phyloP scores from a whole-genome alignment of 2,113 vertebrate genomes.

The Willisornis vidua region DNA sequence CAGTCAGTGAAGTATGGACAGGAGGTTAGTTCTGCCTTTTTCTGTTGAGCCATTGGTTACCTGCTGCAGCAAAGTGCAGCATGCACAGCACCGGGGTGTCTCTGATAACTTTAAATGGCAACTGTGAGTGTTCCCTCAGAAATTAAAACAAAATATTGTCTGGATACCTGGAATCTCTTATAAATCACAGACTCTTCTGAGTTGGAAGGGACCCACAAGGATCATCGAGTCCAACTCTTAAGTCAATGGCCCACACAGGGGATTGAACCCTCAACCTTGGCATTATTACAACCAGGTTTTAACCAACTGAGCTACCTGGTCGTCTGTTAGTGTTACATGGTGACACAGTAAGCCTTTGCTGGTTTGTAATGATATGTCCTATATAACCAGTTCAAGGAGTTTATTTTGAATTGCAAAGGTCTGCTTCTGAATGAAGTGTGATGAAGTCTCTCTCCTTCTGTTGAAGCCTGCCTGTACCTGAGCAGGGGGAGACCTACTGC shows the following conservation, averaged over 20 bases:
- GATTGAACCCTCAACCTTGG: no score
- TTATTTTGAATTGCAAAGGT: slow-evolving; percentile 25
- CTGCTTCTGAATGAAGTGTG: slow-evolving; percentile 66
- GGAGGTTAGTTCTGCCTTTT: slow-evolving; percentile 79
- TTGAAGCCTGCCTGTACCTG: slow-evolving; percentile 76
- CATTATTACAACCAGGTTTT: no score
- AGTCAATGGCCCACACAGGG: no score
- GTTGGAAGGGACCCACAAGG: no score
- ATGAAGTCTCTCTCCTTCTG: slow-evolving; percentile 75
- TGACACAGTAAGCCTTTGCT: neutral
- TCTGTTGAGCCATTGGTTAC: neutral
- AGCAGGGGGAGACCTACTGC: slow-evolving; percentile 73
- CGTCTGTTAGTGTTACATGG: neutral
- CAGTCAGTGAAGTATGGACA: slow-evolving; percentile 80
- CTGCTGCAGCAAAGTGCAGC: neutral
- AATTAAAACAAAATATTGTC: neutral
- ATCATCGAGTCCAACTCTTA: no score
- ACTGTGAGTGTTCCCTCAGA: neutral
- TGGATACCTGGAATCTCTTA: neutral
- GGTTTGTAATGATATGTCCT: neutral
- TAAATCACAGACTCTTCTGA: no score
- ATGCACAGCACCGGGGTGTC: neutral
- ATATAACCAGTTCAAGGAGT: neutral
- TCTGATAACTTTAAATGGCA: neutral
- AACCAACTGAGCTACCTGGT: no score